Evolutionary conservation across 1,140 invertebrate genomes (phyloP).

Genomic region (Caerostris extrusa): DNA sequence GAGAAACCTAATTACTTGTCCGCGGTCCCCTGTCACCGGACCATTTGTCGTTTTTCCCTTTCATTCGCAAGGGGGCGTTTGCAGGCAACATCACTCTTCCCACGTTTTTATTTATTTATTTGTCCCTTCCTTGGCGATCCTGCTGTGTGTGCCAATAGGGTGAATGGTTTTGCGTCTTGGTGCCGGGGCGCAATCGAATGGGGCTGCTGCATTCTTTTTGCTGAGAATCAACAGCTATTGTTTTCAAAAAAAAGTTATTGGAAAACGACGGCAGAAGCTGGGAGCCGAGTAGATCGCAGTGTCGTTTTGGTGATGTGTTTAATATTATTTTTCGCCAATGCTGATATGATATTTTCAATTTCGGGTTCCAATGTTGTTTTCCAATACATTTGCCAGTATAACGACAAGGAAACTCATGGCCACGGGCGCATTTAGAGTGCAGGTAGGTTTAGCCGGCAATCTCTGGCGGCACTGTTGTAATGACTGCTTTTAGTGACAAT

Average conservation of each 20-base stretch:
- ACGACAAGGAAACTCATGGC: too few species aligned
- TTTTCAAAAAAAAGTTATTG: not conserved
- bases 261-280: too few species aligned
- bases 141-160: not conserved
- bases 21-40: constrained; percentile 59
- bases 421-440: too few species aligned
- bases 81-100: not conserved
- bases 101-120: constrained; percentile 19
- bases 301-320: too few species aligned
- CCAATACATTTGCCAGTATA: too few species aligned
- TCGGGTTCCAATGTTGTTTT: too few species aligned
- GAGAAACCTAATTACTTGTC: constrained; percentile 75
- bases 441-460: too few species aligned
- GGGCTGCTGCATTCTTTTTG: not conserved
- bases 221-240: not conserved
- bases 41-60: constrained; percentile 42
- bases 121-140: not conserved
- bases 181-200: not conserved
- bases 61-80: not conserved
- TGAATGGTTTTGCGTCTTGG: constrained; percentile 21
- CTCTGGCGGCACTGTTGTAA: too few species aligned
- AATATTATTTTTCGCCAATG: too few species aligned
- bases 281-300: too few species aligned
- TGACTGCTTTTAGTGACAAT: too few species aligned
- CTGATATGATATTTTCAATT: too few species aligned